Evolutionary conservation across 2,797 vertebrate species (phyloP), one percentile per base, ranked within the genome.

Genomic region (Ctenopoma multispine): DNA sequence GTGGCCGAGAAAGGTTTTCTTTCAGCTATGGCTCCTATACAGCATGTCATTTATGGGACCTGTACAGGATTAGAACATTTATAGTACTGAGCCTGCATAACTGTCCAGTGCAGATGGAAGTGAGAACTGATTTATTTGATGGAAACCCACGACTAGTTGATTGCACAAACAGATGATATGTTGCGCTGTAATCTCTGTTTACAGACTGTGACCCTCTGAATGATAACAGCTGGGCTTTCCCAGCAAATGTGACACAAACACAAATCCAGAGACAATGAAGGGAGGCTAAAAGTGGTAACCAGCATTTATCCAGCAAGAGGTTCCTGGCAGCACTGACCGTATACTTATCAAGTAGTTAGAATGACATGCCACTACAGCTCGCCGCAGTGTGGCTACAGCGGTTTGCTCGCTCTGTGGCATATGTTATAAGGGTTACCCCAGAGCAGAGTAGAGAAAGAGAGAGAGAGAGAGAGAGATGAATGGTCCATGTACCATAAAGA

Each of bases 341-440:
- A 76, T 91, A 93, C 87, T 95, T 94, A 94, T 91, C 89, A 90
- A 92, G 92, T 83, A 91, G 83, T 93, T 91, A 88, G 90, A 92
- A 89, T 89, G 92, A 92, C 90, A 90, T 89, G 91, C 92, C 79
- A 91, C 92, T 92, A 90, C 79, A 88, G 83, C 53, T 54, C 50
- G 51, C 90, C 88, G 7, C 90, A 84, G 64, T 81, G 91, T 41
- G 92, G 90, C 82, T 55, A 73, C 64, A 44, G 86, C 9, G 83
- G 88, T 80, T 81, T 82, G 46, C 69, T 50, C 61, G 59, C 77
- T 79, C 79, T 67, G 80, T 61, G 75, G 84, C 79, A 85, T 72
- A 90, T 88, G 87, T 72, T 82, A 63, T 63, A 73, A 15, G 82
- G 87, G 76, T 87, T 81, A 84, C 71, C 70, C 79, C 84, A 69